Percentiles rank a stretch among this genome's conserved stretches.
Conservation (phyloP, 1,140 invertebrate genomes). For the Muscidifurax raptorellus region DNA sequence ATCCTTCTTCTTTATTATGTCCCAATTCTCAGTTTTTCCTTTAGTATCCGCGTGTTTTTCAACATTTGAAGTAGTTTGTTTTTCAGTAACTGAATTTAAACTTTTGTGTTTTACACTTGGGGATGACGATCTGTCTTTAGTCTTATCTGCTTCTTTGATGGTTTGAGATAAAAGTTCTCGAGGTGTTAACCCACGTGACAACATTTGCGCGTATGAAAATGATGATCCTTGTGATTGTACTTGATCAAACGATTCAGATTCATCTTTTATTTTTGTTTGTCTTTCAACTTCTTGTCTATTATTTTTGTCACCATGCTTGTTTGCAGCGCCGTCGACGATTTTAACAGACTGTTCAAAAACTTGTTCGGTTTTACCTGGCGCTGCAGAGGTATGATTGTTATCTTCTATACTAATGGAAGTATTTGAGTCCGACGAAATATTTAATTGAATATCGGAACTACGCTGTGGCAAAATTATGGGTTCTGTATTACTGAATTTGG, state of each 20-base stretch:
- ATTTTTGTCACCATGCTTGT: not conserved
- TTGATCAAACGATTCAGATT: not conserved
- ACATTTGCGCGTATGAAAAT: slow-evolving; percentile 84
- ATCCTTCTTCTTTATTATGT: slow-evolving; percentile 47
- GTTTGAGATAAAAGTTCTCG: slow-evolving; percentile 24
- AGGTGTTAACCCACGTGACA: slow-evolving; percentile 80
- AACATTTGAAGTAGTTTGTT: not conserved
- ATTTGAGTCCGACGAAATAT: not conserved
- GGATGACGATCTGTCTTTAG: slow-evolving; percentile 40
- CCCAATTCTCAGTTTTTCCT: slow-evolving; percentile 41
- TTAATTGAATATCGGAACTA: not conserved
- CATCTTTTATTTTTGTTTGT: slow-evolving; percentile 1
- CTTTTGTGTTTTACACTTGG: slow-evolving; percentile 22
- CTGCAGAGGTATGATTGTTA: not conserved
- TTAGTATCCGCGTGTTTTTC: slow-evolving; percentile 24
- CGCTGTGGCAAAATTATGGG: not conserved
- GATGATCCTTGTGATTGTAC: slow-evolving; percentile 65
- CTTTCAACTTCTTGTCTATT: not conserved
- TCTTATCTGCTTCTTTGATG: not conserved
- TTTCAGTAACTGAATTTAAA: not conserved
- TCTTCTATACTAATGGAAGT: not conserved
- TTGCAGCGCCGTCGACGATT: not conserved
- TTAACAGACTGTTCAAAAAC: not conserved
- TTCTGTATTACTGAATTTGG: not conserved
- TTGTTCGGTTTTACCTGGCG: not conserved